Evolutionary conservation across 2,888 invertebrate species (phyloP).

Genomic region (Hylaea fasciaria): DNA sequence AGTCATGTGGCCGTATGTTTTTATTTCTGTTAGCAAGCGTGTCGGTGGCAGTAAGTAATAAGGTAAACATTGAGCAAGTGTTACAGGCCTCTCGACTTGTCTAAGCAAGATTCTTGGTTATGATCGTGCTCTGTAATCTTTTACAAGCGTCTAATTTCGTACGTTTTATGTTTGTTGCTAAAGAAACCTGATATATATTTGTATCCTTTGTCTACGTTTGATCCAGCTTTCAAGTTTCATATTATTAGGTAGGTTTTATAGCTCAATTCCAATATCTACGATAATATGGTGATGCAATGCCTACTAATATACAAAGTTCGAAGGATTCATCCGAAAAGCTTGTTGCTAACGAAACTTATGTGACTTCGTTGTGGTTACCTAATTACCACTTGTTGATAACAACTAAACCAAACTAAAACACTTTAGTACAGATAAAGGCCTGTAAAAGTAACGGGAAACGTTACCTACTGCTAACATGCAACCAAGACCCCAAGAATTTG

Average conservation of each 20-base stretch:
- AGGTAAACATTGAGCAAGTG: constrained; percentile 76
- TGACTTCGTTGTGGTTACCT: constrained; percentile 4
- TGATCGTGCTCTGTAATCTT: constrained; percentile 33
- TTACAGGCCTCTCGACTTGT: constrained; percentile 64
- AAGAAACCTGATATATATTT: constrained; percentile 1
- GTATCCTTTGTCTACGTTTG: background rate
- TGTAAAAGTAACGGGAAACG: constrained; percentile 54
- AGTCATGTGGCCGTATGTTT: constrained; percentile 66
- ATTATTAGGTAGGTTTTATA: too few relatives aligned
- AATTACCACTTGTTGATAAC: constrained; percentile 41
- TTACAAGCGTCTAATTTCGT: constrained; percentile 25
- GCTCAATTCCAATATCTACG: too few relatives aligned
- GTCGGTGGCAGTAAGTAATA: constrained; percentile 75
- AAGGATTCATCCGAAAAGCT: background rate
- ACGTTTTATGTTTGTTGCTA: constrained; percentile 14
- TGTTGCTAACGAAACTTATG: background rate
- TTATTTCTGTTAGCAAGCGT: constrained; percentile 68
- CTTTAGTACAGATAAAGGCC: constrained; percentile 48
- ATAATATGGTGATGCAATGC: too few relatives aligned
- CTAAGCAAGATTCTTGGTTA: constrained; percentile 51
- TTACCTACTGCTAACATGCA: constrained; percentile 38
- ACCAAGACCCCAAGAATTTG: background rate
- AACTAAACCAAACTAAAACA: constrained; percentile 52
- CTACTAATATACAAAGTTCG: too few relatives aligned
- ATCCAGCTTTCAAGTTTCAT: too few relatives aligned